Conservation (phyloP, 2,113 vertebrate species). For the Thryonomys swinderianus region DNA sequence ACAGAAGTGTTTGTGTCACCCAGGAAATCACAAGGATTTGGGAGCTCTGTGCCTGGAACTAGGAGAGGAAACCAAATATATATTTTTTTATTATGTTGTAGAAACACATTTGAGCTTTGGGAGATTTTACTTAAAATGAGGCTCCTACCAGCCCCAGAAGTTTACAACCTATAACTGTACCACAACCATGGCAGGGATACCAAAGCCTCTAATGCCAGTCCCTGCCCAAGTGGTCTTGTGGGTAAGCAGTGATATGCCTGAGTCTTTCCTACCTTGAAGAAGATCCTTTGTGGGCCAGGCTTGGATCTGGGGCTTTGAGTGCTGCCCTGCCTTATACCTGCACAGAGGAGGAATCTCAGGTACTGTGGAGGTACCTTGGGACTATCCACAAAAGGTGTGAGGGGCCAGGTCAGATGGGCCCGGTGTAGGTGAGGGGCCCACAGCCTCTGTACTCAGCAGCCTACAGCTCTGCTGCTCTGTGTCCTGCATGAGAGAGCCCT, state of each 20-base stretch:
- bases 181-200: background rate
- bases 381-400: background rate
- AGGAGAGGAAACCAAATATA: background rate
- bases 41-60: background rate
- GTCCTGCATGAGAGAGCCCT: background rate
- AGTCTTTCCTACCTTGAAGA: background rate
- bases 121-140: background rate
- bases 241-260: accelerated
- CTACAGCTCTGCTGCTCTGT: background rate
- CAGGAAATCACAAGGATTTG: background rate
- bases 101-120: background rate
- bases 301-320: background rate
- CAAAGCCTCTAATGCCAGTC: background rate
- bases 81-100: background rate
- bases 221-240: no score
- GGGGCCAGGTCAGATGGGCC: background rate
- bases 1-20: background rate
- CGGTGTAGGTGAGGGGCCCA: no score
- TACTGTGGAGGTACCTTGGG: background rate
- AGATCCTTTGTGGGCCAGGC: accelerated
- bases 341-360: background rate
- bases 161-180: background rate
- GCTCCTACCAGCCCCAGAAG: background rate
- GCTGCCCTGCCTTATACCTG: background rate
- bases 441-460: background rate